Conservation (phyloP, 2,797 vertebrate species). For the Alectoris magna region DNA sequence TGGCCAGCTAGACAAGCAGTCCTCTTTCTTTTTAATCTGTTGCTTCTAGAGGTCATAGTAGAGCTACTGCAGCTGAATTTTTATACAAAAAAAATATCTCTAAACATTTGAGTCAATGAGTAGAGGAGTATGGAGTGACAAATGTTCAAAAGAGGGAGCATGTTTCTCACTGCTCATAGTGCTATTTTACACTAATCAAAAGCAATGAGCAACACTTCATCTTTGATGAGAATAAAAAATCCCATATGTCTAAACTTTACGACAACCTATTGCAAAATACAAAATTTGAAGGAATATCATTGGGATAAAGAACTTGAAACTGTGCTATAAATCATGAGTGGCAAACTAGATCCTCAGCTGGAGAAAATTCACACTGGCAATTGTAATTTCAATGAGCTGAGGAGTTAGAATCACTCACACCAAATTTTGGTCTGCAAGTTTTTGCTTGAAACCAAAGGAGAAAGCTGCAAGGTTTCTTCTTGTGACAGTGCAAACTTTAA, state of each 20-base stretch:
- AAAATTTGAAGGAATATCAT: not conserved
- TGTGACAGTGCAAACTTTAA: not conserved
- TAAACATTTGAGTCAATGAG: not conserved
- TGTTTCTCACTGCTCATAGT: not conserved
- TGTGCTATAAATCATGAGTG: not conserved
- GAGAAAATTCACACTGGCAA: not conserved
- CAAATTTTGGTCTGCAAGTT: not conserved
- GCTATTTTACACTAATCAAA: not conserved
- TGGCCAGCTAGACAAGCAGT: not conserved
- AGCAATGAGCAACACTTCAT: not conserved
- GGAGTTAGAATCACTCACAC: not conserved
- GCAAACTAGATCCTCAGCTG: not conserved
- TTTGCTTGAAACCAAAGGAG: not conserved
- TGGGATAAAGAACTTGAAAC: not conserved
- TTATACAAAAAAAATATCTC: not conserved
- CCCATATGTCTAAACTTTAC: not conserved
- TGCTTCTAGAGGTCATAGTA: not conserved
- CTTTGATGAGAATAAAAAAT: not conserved
- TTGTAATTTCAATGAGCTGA: not conserved
- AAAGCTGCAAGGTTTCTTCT: not conserved
- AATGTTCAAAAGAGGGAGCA: not conserved
- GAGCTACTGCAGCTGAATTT: not conserved
- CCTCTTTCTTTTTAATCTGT: not conserved
- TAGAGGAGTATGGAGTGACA: fast-evolving
- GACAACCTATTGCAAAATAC: not conserved